These are phyloP conservation scores for Procambarus clarkii DNA, from an alignment of 1,140 invertebrate genomes.

Conservation along the genomic window DNA sequence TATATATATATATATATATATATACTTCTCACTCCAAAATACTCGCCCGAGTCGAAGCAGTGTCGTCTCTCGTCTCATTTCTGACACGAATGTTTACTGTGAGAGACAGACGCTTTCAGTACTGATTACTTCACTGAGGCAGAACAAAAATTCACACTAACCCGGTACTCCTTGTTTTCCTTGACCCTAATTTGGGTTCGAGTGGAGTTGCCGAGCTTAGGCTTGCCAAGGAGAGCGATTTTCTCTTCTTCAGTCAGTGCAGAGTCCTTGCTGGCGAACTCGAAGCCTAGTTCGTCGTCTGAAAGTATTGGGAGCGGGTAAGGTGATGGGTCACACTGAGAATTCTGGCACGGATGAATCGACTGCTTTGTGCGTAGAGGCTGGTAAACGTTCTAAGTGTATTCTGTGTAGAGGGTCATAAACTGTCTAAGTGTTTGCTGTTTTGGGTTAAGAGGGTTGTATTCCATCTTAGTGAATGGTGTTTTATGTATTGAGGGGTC, in stretches of 20 bases:
- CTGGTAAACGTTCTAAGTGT: too few species aligned
- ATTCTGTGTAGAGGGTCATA: too few species aligned
- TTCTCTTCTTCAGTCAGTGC: slow-evolving; percentile 87
- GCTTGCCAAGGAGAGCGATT: slow-evolving; percentile 92
- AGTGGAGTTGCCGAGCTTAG: slow-evolving; percentile 89
- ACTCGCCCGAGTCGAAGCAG: neutral
- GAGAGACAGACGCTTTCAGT: neutral
- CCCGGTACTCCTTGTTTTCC: slow-evolving; percentile 99
- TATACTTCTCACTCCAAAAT: neutral
- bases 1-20: neutral
- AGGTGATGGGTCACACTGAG: neutral
- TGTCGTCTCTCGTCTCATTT: neutral
- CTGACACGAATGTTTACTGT: neutral
- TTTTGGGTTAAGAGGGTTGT: too few species aligned
- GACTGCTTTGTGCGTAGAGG: neutral
- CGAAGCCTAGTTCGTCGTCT: slow-evolving; percentile 72
- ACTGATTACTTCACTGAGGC: neutral
- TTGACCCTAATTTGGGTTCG: slow-evolving; percentile 92
- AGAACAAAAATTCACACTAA: slow-evolving; percentile 75
- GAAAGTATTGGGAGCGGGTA: slow-evolving; percentile 12
- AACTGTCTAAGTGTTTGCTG: too few species aligned
- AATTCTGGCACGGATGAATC: too few species aligned
- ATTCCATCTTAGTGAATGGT: too few species aligned
- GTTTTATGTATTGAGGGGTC: too few species aligned
- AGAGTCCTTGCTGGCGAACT: slow-evolving; percentile 73